Percentiles rank a stretch among this genome's conserved stretches.
Conservation (phyloP, 2,113 vertebrate genomes). For the Dromiciops gliroides region DNA sequence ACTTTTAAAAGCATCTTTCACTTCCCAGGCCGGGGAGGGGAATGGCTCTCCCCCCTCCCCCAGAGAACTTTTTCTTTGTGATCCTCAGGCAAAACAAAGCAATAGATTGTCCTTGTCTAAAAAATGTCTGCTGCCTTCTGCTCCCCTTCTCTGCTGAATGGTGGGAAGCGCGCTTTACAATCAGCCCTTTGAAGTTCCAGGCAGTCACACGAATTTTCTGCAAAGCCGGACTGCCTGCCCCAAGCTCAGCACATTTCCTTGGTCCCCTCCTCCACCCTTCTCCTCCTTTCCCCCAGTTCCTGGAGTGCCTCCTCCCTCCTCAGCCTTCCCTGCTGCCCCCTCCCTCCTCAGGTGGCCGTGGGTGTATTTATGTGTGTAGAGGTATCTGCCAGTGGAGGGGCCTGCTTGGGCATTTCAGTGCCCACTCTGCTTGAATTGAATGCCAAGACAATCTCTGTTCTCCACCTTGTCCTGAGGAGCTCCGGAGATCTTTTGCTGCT, state of each 20-base stretch:
- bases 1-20: neutral
- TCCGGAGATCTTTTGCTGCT: neutral
- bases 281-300: too few species aligned
- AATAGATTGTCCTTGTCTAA: neutral
- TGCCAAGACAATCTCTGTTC: neutral
- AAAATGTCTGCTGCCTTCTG: too few species aligned
- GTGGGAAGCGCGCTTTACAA: neutral
- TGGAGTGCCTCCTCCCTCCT: neutral
- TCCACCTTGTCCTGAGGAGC: neutral
- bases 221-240: neutral
- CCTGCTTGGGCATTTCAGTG: too few species aligned
- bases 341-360: neutral
- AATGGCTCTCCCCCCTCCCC: too few species aligned
- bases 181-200: neutral
- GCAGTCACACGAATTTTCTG: neutral
- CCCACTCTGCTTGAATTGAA: too few species aligned
- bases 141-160: neutral
- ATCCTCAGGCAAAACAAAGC: neutral
- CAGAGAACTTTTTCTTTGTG: neutral
- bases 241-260: neutral
- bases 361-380: too few species aligned
- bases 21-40: neutral
- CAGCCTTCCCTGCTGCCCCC: too few species aligned
- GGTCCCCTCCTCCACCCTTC: too few species aligned
- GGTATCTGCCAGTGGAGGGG: too few species aligned